Evolutionary conservation across 2,113 vertebrate genomes (phyloP).

Genomic region (Poeciliopsis prolifica): DNA sequence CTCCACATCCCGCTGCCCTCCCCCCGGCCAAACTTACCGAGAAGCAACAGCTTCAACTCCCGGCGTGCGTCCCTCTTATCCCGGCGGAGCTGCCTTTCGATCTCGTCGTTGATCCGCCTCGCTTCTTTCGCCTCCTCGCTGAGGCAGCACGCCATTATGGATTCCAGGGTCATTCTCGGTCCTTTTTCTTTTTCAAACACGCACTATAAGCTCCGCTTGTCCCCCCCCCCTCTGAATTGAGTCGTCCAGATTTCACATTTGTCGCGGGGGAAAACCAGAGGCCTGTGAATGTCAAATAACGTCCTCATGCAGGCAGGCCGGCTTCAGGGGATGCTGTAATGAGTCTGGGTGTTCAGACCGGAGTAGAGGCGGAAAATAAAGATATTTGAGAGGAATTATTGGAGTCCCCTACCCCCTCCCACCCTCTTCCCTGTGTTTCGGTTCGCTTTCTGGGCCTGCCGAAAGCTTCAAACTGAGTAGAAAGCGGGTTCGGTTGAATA

Average conservation of each 20-base stretch:
- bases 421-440: conserved; percentile 23
- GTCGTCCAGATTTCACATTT: conserved; percentile 59
- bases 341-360: conserved; percentile 39
- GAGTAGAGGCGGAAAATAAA: conserved; percentile 27
- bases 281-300: conserved; percentile 38
- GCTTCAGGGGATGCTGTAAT: conserved; percentile 25
- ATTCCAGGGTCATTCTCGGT: conserved; percentile 86
- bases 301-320: conserved; percentile 64
- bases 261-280: background rate
- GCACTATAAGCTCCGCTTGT: conserved; percentile 27
- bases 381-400: conserved; percentile 51
- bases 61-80: conserved; percentile 91
- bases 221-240: conserved; percentile 21
- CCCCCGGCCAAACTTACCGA: conserved; percentile 80
- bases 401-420: conserved; percentile 22
- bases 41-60: conserved; percentile 93
- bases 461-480: conserved; percentile 39
- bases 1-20: background rate
- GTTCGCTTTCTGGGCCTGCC: conserved; percentile 39
- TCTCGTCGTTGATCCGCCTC: conserved; percentile 94
- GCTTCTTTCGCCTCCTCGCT: conserved; percentile 96
- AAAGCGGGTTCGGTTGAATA: conserved; percentile 20
- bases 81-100: conserved; percentile 92
- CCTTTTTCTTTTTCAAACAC: conserved; percentile 6
- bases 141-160: conserved; percentile 95